phyloP scores from a whole-genome alignment of 1,140 invertebrate species.

The Scaptomyza graminum region DNA sequence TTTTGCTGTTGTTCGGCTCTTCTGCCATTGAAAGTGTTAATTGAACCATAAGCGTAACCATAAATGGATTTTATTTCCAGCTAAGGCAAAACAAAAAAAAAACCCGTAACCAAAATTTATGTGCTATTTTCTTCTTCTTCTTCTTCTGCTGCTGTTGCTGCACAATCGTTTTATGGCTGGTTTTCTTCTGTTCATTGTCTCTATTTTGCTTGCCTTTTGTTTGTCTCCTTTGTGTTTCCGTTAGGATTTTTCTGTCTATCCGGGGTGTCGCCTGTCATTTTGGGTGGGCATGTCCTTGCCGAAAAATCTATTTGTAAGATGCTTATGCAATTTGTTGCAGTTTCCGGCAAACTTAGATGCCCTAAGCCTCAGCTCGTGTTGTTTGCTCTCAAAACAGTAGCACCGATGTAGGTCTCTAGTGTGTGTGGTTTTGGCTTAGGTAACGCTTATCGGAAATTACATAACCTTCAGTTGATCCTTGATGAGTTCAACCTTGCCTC shows the following conservation, averaged over 20 bases:
- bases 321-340: constrained; percentile 80
- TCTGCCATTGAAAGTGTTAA: constrained; percentile 76
- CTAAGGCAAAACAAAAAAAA: constrained; percentile 57
- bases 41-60: constrained; percentile 83
- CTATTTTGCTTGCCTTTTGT: constrained; percentile 51
- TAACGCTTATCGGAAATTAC: constrained; percentile 47
- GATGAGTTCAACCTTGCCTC: background rate
- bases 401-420: constrained; percentile 15
- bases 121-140: constrained; percentile 29
- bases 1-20: constrained; percentile 20
- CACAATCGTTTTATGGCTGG: constrained; percentile 65
- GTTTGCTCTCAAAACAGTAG: constrained; percentile 63
- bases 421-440: constrained; percentile 11
- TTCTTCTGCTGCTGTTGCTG: no score
- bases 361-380: constrained; percentile 29
- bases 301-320: constrained; percentile 45
- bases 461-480: constrained; percentile 43
- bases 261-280: constrained; percentile 57
- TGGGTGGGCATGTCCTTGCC: constrained; percentile 63
- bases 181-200: constrained; percentile 10
- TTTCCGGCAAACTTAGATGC: constrained; percentile 29
- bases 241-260: constrained; percentile 34
- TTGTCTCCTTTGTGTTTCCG: constrained; percentile 30
- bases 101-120: constrained; percentile 69
- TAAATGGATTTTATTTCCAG: constrained; percentile 82